phyloP scores from a whole-genome alignment of 2,888 invertebrate genomes.

The Octodonta nipae region DNA sequence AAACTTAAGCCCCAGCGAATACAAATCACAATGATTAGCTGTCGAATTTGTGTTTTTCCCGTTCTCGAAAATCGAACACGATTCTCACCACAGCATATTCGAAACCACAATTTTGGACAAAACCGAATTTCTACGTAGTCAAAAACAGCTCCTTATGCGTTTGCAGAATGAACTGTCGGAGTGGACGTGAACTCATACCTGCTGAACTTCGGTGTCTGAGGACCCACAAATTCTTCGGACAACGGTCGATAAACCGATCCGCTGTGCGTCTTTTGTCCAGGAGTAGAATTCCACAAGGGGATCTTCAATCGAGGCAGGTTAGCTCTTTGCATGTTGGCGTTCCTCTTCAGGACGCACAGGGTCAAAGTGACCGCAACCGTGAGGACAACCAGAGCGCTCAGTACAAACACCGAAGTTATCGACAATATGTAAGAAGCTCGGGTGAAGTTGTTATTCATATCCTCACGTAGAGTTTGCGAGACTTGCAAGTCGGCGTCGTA shows the following conservation, averaged over 20 bases:
- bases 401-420: slow-evolving; percentile 41
- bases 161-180: slow-evolving; percentile 22
- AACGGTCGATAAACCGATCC: slow-evolving; percentile 66
- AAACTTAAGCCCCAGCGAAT: too few relatives aligned
- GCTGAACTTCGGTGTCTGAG: slow-evolving; percentile 48
- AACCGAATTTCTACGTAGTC: too few relatives aligned
- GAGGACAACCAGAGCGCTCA: slow-evolving; percentile 40
- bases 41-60: too few relatives aligned
- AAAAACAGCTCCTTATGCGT: too few relatives aligned
- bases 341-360: slow-evolving; percentile 27
- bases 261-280: slow-evolving; percentile 52
- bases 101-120: too few relatives aligned
- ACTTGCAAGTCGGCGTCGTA: slow-evolving; percentile 9
- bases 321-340: slow-evolving; percentile 26
- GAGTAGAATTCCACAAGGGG: slow-evolving; percentile 26
- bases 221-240: slow-evolving; percentile 60
- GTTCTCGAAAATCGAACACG: too few relatives aligned
- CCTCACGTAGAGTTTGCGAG: neutral
- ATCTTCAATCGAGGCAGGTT: slow-evolving; percentile 31
- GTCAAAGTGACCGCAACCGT: slow-evolving; percentile 35
- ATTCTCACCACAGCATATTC: too few relatives aligned
- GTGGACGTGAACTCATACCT: slow-evolving; percentile 41
- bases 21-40: too few relatives aligned
- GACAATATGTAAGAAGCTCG: slow-evolving; percentile 25
- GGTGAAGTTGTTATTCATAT: slow-evolving; percentile 17